These are phyloP conservation scores for Verasper variegatus DNA, from an alignment of 2,113 vertebrate species.

Conservation along the genomic window DNA sequence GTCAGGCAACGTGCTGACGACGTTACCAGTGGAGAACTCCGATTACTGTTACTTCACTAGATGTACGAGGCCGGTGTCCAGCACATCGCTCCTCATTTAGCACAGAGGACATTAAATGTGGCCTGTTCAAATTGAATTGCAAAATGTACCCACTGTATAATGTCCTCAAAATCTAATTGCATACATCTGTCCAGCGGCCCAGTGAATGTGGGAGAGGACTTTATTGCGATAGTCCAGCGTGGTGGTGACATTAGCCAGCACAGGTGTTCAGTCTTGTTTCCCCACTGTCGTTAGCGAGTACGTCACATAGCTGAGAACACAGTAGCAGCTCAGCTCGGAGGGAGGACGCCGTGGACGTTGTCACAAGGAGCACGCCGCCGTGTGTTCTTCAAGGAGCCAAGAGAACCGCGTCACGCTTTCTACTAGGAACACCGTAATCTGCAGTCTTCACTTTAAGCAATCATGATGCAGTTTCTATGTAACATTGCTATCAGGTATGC, in stretches of 20 bases:
- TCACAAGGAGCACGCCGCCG: conserved; percentile 7
- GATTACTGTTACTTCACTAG: not conserved
- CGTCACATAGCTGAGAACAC: not conserved
- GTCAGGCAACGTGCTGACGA: not conserved
- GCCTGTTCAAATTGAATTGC: not conserved
- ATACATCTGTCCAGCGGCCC: not conserved
- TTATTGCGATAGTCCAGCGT: not conserved
- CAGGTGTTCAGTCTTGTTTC: conserved; percentile 13
- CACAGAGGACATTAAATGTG: not conserved
- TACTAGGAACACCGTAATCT: conserved; percentile 29
- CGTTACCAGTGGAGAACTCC: not conserved
- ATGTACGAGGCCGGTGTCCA: not conserved
- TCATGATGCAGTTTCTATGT: conserved; percentile 47
- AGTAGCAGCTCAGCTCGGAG: conserved; percentile 21
- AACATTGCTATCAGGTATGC: conserved; percentile 48
- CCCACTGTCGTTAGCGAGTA: not conserved
- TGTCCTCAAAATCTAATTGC: not conserved
- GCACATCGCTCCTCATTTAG: not conserved
- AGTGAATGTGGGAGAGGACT: not conserved
- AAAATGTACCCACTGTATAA: not conserved
- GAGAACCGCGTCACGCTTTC: conserved; percentile 26
- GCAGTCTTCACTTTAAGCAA: conserved; percentile 48
- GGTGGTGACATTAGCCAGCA: not conserved
- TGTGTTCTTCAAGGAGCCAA: conserved; percentile 41
- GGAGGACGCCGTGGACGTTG: not conserved